These are phyloP conservation scores for Mystacides longicornis DNA, from an alignment of 2,888 invertebrate species.

Conservation along the genomic window DNA sequence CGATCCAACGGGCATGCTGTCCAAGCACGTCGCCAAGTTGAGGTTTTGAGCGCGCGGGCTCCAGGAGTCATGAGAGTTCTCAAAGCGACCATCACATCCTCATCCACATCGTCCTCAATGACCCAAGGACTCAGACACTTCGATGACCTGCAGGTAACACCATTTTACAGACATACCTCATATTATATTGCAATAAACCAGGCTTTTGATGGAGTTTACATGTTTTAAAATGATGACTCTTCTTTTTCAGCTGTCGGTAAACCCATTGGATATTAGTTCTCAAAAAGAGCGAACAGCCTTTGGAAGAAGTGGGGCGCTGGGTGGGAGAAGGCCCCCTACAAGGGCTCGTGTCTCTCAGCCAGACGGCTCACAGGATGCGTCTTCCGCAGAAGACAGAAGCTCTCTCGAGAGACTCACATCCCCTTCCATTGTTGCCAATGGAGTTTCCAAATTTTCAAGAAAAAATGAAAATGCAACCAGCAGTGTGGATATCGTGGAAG, in stretches of 20 bases:
- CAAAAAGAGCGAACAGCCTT: constrained; percentile 46
- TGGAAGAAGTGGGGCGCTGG: constrained; percentile 41
- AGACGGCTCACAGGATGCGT: constrained; percentile 27
- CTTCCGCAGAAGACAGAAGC: constrained; percentile 25
- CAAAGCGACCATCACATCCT: constrained; percentile 31
- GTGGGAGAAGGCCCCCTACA: constrained; percentile 45
- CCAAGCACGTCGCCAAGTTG: constrained; percentile 49
- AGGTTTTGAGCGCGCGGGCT: constrained; percentile 47
- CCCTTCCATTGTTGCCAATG: constrained; percentile 21
- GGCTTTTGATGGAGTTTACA: neutral
- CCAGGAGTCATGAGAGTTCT: constrained; percentile 31
- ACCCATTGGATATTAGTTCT: constrained; percentile 43
- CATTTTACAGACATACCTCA: neutral
- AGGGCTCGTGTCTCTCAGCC: constrained; percentile 32
- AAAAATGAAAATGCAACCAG: constrained; percentile 7
- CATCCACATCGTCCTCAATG: constrained; percentile 32
- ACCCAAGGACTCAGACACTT: constrained; percentile 28
- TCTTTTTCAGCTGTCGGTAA: constrained; percentile 39
- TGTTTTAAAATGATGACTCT: neutral
- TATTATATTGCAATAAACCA: neutral
- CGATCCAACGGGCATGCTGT: constrained; percentile 38
- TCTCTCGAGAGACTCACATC: constrained; percentile 14
- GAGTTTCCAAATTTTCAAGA: constrained; percentile 9
- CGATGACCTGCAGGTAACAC: constrained; percentile 22
- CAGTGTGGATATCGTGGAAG: constrained; percentile 15